A percentile compares a stretch with the other conserved stretches of the same genome.
These are phyloP conservation scores for Halcyon chelicuti DNA, from an alignment of 2,797 vertebrate genomes.

Conservation along the genomic window DNA sequence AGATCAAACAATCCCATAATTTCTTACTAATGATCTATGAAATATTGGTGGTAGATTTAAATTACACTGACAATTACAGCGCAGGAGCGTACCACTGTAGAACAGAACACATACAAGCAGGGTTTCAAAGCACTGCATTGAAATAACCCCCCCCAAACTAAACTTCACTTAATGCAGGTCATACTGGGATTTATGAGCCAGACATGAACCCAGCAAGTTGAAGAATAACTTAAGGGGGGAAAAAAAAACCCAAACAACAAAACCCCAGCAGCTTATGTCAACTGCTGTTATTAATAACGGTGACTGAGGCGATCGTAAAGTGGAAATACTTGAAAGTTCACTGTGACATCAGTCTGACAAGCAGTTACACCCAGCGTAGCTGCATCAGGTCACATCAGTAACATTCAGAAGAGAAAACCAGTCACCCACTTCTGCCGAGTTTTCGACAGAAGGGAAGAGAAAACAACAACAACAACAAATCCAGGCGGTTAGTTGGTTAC, in stretches of 20 bases:
- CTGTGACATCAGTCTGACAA: not conserved
- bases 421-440: not conserved
- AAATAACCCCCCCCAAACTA: conserved; percentile 39
- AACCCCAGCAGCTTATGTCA: not conserved
- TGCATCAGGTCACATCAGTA: not conserved
- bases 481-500: not conserved
- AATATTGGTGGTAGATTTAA: not conserved
- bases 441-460: not conserved
- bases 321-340: not conserved
- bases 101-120: not conserved
- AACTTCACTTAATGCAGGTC: conserved; percentile 28
- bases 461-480: not conserved
- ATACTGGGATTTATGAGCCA: not conserved
- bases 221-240: not conserved
- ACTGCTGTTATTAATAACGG: not conserved
- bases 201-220: not conserved
- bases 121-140: not conserved
- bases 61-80: not conserved
- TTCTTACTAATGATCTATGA: not conserved
- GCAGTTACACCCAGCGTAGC: not conserved
- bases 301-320: not conserved
- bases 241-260: not conserved
- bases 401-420: not conserved
- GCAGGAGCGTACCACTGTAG: not conserved
- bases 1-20: not conserved